phyloP scores from a whole-genome alignment of 1,140 invertebrate species.

The Patella vulgata region DNA sequence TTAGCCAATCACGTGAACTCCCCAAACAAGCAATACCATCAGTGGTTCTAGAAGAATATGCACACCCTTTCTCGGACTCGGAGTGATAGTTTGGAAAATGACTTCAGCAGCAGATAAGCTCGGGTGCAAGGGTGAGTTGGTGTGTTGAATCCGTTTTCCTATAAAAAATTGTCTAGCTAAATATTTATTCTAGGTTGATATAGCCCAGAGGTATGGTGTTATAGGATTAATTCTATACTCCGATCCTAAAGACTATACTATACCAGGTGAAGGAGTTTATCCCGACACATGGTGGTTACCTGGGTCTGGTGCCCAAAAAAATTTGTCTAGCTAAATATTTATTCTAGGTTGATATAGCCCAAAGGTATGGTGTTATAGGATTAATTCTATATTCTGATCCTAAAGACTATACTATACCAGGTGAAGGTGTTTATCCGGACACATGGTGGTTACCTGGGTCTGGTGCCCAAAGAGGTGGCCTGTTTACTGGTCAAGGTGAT shows the following conservation, averaged over 20 bases:
- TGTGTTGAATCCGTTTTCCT: too few species aligned
- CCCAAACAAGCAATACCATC: too few species aligned
- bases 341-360: constrained; percentile 55
- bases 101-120: too few species aligned
- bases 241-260: constrained; percentile 69
- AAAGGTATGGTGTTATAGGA: constrained; percentile 61
- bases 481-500: constrained; percentile 63
- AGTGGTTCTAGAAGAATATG: too few species aligned
- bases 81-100: too few species aligned
- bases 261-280: constrained; percentile 52
- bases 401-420: constrained; percentile 61
- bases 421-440: constrained; percentile 64
- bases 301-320: constrained; percentile 58
- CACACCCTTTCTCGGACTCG: too few species aligned
- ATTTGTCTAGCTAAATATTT: too few species aligned
- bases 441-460: constrained; percentile 67
- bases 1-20: too few species aligned
- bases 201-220: constrained; percentile 58
- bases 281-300: constrained; percentile 69
- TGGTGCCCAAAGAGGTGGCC: constrained; percentile 62
- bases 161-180: too few species aligned
- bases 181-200: constrained; percentile 48
- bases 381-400: constrained; percentile 70
- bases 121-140: too few species aligned
- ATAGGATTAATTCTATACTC: constrained; percentile 68